Evolutionary conservation across 2,888 invertebrate genomes (phyloP), one percentile per base, ranked within the genome.

Genomic region (Drosophila austrosaltans): DNA sequence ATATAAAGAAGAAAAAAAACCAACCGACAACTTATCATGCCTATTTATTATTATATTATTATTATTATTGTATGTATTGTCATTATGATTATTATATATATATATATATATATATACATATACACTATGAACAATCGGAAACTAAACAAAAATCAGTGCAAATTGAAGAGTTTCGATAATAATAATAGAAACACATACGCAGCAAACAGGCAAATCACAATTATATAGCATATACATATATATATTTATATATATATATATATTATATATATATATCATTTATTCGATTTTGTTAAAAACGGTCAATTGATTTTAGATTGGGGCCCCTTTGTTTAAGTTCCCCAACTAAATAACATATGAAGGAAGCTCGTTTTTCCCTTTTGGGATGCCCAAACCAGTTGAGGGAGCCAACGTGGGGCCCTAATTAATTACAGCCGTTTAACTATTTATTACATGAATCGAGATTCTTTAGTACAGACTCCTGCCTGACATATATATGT

Each of bases 61-160:
- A 67, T 73, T 72, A 81, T 74, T 76, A 82, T 69, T 76, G 80
- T 69, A 56, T 58, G 40, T 59, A 70, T 81, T 75, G 72, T 66
- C 57, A 75, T 58, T 64, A 75, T 67, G 28, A 68, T 63, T 64
- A 70, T 70, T 73, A 67, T 70, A 53, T 65, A 42, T 62, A 64
- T 68, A 72, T 72, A 66, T 75, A 10, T 12, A 44, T 20, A 65
- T 58, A 28, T 57, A n/a, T 16, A 28, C n/a, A 20, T 30, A 20
- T 12, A 30, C 16, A 44, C 20, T 59, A 40, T 42, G 36, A 60
- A 64, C 61, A 44, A 63, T 64, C 61, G 60, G 53, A 63, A 66
- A 48, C 36, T 42, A 54, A 42, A 32, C 44, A 62, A 32, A 58
- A 64, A 64, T 28, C 36, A 25, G 48, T 42, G 32, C 59, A 44